These are phyloP conservation scores for Scytalopus superciliaris DNA, from an alignment of 2,113 vertebrate genomes.

Conservation along the genomic window DNA sequence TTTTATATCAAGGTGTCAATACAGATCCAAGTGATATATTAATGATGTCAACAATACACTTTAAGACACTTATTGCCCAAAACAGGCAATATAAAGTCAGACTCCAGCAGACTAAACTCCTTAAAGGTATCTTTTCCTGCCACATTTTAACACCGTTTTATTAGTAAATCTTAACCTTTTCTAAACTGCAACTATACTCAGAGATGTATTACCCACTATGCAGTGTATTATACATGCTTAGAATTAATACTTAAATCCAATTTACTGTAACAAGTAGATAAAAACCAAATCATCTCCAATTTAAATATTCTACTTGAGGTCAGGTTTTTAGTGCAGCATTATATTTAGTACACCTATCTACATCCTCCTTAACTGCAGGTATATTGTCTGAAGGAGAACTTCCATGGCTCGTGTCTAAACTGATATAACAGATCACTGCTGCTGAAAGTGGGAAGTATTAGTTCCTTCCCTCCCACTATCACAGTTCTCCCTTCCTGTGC, in stretches of 20 bases:
- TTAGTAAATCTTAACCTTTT: background rate
- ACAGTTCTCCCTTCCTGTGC: background rate
- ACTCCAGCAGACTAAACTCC: background rate
- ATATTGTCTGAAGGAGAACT: background rate
- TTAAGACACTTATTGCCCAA: background rate
- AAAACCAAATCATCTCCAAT: background rate
- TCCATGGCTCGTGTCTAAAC: background rate
- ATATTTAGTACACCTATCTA: background rate
- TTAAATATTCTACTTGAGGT: background rate
- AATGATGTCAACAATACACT: background rate
- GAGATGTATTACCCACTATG: background rate
- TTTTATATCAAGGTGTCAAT: background rate
- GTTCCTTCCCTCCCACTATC: background rate
- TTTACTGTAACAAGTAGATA: background rate
- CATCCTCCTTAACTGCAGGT: background rate
- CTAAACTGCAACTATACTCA: background rate
- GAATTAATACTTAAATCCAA: background rate
- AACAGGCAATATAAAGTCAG: background rate
- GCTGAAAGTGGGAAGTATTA: background rate
- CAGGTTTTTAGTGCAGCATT: background rate
- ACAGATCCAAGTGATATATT: background rate
- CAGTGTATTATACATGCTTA: background rate
- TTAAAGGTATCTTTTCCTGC: background rate
- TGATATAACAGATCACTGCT: background rate
- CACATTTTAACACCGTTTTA: background rate